Base-by-base conservation (phyloP, 2,888 invertebrate genomes). In the Pollenia amentaria region DNA sequence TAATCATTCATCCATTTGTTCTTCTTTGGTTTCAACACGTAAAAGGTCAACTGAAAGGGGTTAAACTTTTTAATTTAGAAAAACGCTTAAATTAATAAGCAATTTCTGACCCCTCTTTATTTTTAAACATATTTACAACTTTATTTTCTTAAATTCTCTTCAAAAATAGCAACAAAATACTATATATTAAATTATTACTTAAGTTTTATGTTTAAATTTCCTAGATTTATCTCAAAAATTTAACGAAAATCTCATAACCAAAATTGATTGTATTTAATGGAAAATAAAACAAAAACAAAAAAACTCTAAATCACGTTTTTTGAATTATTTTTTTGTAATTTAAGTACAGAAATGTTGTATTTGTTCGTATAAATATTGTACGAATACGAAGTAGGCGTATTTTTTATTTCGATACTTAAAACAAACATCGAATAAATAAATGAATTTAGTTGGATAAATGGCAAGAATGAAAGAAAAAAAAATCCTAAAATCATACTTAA, bases 321-420 rank as follows among this genome's bases (percentile, higher is more conserved):
- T 80, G 55, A 87, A 84, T 84, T 84, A 84, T 81, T 79, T 81
- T n/a, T 80, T 67, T 77, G 84, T 84, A 81, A 87, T 80, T 77
- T 80, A 84, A 84, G 83, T 79, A 67, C 64, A 69, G 18, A 82
- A 78, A 69, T 70, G 60, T 1, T 79, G 42, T 69, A 65, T 11
- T 72, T 42, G 14, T 55, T 46, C 48, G 53, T 55, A 62, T 60
- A 10, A 40, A 75, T 10, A 29, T 21, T 16, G 3, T 40, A 46
- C 21, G 70, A 48, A 65, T 48, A 70, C 16, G 57, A 44, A 78
- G 85, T 86, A 82, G 85, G 85, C 85, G 85, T 86, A 82, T 78
- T 86, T 85, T 67, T 69, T 82, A 60, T 72, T 67, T 79, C 73
- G 82, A 79, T 82, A 69, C 62, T 82, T 82, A 69, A 79, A 75